Percentiles rank a stretch among this genome's conserved stretches.
Conservation (phyloP, 2,888 invertebrate species). For the Alentia gelatinosa region DNA sequence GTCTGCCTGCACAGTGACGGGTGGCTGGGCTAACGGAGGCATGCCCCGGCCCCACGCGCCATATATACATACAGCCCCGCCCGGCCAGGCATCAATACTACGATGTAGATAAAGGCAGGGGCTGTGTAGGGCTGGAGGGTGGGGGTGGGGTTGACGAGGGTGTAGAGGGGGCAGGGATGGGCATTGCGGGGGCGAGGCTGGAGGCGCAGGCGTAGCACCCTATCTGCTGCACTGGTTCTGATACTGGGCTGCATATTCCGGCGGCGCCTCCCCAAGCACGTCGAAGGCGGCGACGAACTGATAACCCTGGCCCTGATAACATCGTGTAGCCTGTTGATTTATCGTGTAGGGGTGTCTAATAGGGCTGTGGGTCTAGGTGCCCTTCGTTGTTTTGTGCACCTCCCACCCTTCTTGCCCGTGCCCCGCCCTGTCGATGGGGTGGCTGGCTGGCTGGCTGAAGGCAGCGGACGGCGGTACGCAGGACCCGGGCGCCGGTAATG, state of each 20-base stretch:
- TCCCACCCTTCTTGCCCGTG: background rate
- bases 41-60: background rate
- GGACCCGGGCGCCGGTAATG: conserved; percentile 4
- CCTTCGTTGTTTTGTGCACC: conserved; percentile 35
- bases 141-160: background rate
- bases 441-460: background rate
- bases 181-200: background rate
- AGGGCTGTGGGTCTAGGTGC: conserved; percentile 33
- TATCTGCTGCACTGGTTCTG: background rate
- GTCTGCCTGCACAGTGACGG: background rate
- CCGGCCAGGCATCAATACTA: background rate
- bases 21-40: background rate
- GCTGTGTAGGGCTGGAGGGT: background rate
- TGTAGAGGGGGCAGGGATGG: background rate
- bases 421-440: background rate
- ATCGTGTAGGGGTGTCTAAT: conserved; percentile 37
- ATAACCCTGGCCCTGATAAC: conserved; percentile 25
- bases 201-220: background rate
- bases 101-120: conserved; percentile 8
- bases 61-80: background rate
- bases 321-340: conserved; percentile 50
- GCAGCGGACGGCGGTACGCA: background rate
- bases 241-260: conserved; percentile 20
- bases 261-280: background rate
- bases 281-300: background rate